Percentiles rank a stretch among this genome's conserved stretches.
Conservation (phyloP, 30 jellyfish, hydroid and myxozoan species). For the Cassiopea xamachana region DNA sequence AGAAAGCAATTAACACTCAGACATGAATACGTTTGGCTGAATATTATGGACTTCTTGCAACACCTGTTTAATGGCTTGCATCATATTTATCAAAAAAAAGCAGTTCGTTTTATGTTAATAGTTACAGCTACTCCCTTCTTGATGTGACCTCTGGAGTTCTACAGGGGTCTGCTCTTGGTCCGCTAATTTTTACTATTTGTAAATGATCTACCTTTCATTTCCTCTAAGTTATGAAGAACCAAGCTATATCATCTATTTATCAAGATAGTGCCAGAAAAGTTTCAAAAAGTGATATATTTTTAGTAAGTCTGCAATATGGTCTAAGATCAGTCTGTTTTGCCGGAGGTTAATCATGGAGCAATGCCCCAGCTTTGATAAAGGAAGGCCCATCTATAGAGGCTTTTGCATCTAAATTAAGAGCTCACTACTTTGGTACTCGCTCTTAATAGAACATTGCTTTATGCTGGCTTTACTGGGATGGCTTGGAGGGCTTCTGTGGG, state of each 20-base stretch:
- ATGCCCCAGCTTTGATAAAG: background rate
- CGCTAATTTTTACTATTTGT: background rate
- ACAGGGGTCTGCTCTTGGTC: constrained; percentile 1
- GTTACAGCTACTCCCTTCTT: background rate
- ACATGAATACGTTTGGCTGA: background rate
- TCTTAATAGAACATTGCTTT: background rate
- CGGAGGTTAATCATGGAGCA: background rate
- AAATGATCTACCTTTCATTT: background rate
- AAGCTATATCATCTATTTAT: background rate
- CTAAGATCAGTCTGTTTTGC: background rate
- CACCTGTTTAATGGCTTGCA: constrained; percentile 2
- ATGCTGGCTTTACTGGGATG: constrained; percentile 1
- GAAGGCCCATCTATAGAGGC: background rate
- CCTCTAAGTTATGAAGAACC: background rate
- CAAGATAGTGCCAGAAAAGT: background rate
- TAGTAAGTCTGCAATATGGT: background rate
- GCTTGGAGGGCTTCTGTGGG: constrained; percentile 15
- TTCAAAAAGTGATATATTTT: background rate
- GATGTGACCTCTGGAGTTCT: constrained; percentile 3
- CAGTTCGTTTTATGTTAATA: background rate
- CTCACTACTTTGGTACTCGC: constrained; percentile 7
- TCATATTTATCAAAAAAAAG: background rate
- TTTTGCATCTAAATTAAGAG: background rate
- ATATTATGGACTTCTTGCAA: background rate
- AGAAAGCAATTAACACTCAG: too few relatives aligned